A percentile compares a stretch with the other conserved stretches of the same genome.
These are phyloP conservation scores for Proterorhinus semilunaris DNA, from an alignment of 2,113 vertebrate genomes.

Conservation along the genomic window DNA sequence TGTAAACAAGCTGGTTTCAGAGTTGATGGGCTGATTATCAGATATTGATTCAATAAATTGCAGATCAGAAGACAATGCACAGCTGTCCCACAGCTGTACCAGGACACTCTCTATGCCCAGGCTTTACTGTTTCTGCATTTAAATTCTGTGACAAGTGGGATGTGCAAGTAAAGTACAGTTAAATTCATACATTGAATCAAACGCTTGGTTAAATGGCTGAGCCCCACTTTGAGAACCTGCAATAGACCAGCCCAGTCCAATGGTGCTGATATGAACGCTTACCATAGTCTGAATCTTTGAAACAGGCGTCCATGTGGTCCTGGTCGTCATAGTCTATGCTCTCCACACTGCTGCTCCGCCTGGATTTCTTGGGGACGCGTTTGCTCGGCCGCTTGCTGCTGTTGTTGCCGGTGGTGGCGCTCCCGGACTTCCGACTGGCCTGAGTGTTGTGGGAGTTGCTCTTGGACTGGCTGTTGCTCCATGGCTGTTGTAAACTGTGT, in stretches of 20 bases:
- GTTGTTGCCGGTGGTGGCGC: slow-evolving; percentile 37
- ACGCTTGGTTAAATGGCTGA: too few relatives aligned
- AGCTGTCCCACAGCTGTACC: slow-evolving; percentile 72
- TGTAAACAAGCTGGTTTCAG: slow-evolving; percentile 70
- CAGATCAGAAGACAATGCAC: slow-evolving; percentile 26
- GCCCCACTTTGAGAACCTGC: too few relatives aligned
- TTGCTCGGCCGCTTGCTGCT: slow-evolving; percentile 81
- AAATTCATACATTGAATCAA: too few relatives aligned
- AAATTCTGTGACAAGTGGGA: background rate
- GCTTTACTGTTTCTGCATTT: background rate
- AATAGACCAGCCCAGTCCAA: background rate
- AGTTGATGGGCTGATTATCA: slow-evolving; percentile 66
- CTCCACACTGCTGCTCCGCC: slow-evolving; percentile 85
- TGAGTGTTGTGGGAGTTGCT: slow-evolving; percentile 80
- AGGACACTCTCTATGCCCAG: background rate
- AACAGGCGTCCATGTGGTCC: slow-evolving; percentile 96
- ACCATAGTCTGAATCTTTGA: slow-evolving; percentile 98
- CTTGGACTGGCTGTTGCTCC: slow-evolving; percentile 86
- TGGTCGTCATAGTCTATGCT: slow-evolving; percentile 91
- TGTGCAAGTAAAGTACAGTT: slow-evolving; percentile 17
- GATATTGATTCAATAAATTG: slow-evolving; percentile 61
- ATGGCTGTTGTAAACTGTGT: slow-evolving; percentile 87
- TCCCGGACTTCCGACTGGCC: slow-evolving; percentile 78
- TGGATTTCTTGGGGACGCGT: slow-evolving; percentile 85
- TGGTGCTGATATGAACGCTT: background rate